These are phyloP conservation scores for Lymantria monacha DNA, from an alignment of 2,888 invertebrate genomes.

Conservation along the genomic window DNA sequence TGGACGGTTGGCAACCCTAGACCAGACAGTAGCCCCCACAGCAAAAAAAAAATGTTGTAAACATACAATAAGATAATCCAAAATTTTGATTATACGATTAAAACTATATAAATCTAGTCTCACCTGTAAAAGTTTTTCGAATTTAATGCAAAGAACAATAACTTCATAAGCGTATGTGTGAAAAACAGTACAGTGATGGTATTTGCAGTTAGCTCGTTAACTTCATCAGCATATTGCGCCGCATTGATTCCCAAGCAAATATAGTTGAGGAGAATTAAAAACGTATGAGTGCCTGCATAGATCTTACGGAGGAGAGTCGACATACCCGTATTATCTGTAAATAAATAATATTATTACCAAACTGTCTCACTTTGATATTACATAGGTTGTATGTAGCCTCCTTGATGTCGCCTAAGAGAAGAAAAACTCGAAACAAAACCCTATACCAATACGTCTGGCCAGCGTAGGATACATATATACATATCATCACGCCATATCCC, in stretches of 20 bases:
- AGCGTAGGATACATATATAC: too few relatives aligned
- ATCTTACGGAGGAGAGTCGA: slow-evolving; percentile 82
- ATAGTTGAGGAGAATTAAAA: slow-evolving; percentile 85
- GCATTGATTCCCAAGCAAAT: slow-evolving; percentile 85
- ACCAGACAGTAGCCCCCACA: too few relatives aligned
- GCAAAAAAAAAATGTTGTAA: too few relatives aligned
- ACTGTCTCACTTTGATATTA: neutral
- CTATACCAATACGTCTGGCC: too few relatives aligned
- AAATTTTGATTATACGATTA: too few relatives aligned
- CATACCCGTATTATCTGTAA: slow-evolving; percentile 66
- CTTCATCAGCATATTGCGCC: slow-evolving; percentile 87
- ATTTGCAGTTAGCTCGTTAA: slow-evolving; percentile 88
- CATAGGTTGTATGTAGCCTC: too few relatives aligned
- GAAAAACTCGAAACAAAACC: too few relatives aligned
- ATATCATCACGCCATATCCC: too few relatives aligned
- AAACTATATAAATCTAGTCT: slow-evolving; percentile 18
- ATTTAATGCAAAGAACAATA: slow-evolving; percentile 87
- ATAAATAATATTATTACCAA: neutral
- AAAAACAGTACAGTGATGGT: slow-evolving; percentile 92
- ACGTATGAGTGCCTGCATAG: slow-evolving; percentile 83
- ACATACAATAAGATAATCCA: too few relatives aligned
- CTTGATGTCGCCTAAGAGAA: too few relatives aligned
- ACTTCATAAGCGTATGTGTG: slow-evolving; percentile 88
- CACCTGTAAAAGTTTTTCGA: slow-evolving; percentile 89
- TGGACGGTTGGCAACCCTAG: too few relatives aligned